Evolutionary conservation across 1,140 invertebrate species (phyloP).

Genomic region (Cotesia vestalis): DNA sequence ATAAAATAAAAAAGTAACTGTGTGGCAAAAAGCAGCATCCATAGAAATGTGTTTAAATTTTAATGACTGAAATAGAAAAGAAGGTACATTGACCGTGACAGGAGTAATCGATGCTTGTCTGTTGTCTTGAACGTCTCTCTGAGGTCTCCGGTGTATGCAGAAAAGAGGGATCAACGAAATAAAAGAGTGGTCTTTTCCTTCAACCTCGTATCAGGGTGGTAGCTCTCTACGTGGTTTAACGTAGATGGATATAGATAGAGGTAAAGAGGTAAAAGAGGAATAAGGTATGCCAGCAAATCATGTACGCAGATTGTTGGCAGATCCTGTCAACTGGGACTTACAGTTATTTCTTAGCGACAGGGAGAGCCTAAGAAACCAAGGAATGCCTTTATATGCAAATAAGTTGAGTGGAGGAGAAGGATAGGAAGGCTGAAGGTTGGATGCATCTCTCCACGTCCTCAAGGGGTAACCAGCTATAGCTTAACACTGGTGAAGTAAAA

Average conservation of each 20-base stretch:
- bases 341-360: slow-evolving; percentile 60
- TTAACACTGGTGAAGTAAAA: not conserved
- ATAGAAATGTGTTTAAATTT: no score
- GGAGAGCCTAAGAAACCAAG: slow-evolving; percentile 53
- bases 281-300: slow-evolving; percentile 56
- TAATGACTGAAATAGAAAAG: no score
- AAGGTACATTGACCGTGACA: no score
- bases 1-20: not conserved
- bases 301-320: slow-evolving; percentile 63
- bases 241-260: slow-evolving; percentile 40
- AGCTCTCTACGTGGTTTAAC: slow-evolving; percentile 28
- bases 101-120: no score
- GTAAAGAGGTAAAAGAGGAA: slow-evolving; percentile 45
- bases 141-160: no score
- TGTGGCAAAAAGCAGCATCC: no score
- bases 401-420: slow-evolving; percentile 48
- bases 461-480: slow-evolving; percentile 15
- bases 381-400: slow-evolving; percentile 68
- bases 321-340: slow-evolving; percentile 63
- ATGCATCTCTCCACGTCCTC: slow-evolving; percentile 15
- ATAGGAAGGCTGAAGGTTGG: slow-evolving; percentile 38
- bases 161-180: slow-evolving; percentile 1
- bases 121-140: no score
- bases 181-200: not conserved
- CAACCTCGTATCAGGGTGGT: slow-evolving; percentile 23